Evolutionary conservation across 2,888 invertebrate genomes (phyloP), one percentile per base, ranked within the genome.

Genomic region (Heliconius aoede): DNA sequence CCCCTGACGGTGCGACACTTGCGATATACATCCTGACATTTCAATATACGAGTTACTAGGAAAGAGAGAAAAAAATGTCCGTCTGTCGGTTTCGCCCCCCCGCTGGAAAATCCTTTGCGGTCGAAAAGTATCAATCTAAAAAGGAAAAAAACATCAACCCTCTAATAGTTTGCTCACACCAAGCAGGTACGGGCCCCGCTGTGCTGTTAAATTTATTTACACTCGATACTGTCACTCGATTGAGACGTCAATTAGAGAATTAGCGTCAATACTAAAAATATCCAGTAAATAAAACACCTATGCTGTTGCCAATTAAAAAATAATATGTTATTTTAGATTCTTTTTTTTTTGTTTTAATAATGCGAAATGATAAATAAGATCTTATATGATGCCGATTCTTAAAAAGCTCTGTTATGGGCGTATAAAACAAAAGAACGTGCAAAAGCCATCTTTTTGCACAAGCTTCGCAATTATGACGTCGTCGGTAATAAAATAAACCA

Each of bases 401-500:
- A 21, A 64, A 72, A 60, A 78, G 83, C 79, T 79, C 76, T 78
- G 75, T 84, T 75, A 79, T 80, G 79, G 84, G 84, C 85, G 84
- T 32, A 83, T 80, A 79, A 80, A 84, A 90, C 89, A 91, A 91
- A 81, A 76, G 84, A 83, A 76, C 84, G 87, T 86, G 83, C 84
- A 86, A 89, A 88, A 87, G 85, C 85, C 88, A 30, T 89, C 58
- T 89, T 91, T n/a, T 89, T 86, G 80, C 83, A 83, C 86, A 89
- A 90, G 89, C 89, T 87, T 88, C 84, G 86, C 92, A 90, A 91
- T 93, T 91, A 92, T 90, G 89, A 91, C 91, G 91, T 84, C 83
- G 85, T 84, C 83, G 85, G 89, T 88, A 90, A 92, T 93, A 94
- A 94, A 91, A 86, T 93, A 92, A 94, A 91, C 93, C 92, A 91